Evolutionary conservation across 2,888 invertebrate species (phyloP), one percentile per base, ranked within the genome.

Genomic region (Nipponacmea schrenckii): DNA sequence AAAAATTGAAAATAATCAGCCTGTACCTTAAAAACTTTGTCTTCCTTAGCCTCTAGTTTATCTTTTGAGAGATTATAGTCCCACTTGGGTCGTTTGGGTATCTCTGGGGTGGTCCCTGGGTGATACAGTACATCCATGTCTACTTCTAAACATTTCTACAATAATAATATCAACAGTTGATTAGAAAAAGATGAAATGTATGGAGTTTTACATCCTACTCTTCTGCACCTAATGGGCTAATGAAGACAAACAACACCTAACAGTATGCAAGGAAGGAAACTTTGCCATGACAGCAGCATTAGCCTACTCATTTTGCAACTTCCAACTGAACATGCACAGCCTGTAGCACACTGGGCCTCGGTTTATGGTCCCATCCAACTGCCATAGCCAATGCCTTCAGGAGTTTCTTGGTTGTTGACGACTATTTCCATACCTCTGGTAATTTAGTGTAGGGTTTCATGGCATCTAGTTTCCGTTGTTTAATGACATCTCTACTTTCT

Each of bases 61-160:
- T 93, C 92, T 62, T 93, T 93, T 0, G 92, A 91, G 92, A 94
- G 93, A n/a, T 89, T 91, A 83, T 93, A 94, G 83, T 93, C 92
- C 97, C 97, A 98, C 0, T 92, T 90, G 0, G 97, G 97, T 73
- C 97, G 90, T 80, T 93, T 93, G 0, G 97, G 97, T 73, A 90
- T 87, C 71, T 89, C 89, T 10, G 90, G 77, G 0, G 81, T 82
- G 14, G 84, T 80, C 0, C 86, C 87, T 26, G 84, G 81, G 27
- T 77, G 73, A 70, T 86, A 87, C 10, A 87, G 78, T 20, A 83
- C 81, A 69, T 86, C 85, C 44, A 87, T 70, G 27, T 82, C 81
- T 17, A 86, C 77, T 74, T 88, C 88, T 65, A 85, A 66, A 39
- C 77, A 77, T 62, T 77, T 77, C 86, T 88, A 71, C 0, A 76